A percentile compares a stretch with the other conserved stretches of the same genome.
These are phyloP conservation scores for Prietella phreatophila DNA, from an alignment of 2,113 vertebrate genomes.

Conservation along the genomic window DNA sequence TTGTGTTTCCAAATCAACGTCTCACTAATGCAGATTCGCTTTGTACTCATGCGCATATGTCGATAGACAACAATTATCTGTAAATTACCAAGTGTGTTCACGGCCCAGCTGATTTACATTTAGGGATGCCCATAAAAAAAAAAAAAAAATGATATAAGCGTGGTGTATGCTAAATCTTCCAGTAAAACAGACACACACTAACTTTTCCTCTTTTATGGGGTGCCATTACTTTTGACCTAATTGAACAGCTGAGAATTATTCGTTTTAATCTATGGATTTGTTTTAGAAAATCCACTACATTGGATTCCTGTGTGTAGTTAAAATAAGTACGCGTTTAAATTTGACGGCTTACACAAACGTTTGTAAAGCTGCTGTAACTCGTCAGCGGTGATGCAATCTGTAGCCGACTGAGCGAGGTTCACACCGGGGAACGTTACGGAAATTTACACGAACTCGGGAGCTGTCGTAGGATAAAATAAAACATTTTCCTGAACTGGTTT, in stretches of 20 bases:
- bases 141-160: too few relatives aligned
- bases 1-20: not conserved
- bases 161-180: too few relatives aligned
- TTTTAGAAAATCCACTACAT: not conserved
- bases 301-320: not conserved
- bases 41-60: not conserved
- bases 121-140: too few relatives aligned
- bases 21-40: not conserved
- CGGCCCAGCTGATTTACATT: not conserved
- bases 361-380: not conserved
- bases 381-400: not conserved
- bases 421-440: too few relatives aligned
- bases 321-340: too few relatives aligned
- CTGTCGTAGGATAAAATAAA: not conserved
- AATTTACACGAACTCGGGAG: not conserved
- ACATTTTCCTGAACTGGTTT: not conserved
- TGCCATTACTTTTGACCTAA: too few relatives aligned
- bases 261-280: not conserved
- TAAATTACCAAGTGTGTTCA: not conserved
- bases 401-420: too few relatives aligned
- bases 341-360: not conserved
- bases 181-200: too few relatives aligned
- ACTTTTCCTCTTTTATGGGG: too few relatives aligned
- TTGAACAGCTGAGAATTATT: not conserved
- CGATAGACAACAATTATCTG: not conserved